These are phyloP conservation scores for Nematostella vectensis DNA, from an alignment of 92 coral and sea anemone species.

Conservation along the genomic window DNA sequence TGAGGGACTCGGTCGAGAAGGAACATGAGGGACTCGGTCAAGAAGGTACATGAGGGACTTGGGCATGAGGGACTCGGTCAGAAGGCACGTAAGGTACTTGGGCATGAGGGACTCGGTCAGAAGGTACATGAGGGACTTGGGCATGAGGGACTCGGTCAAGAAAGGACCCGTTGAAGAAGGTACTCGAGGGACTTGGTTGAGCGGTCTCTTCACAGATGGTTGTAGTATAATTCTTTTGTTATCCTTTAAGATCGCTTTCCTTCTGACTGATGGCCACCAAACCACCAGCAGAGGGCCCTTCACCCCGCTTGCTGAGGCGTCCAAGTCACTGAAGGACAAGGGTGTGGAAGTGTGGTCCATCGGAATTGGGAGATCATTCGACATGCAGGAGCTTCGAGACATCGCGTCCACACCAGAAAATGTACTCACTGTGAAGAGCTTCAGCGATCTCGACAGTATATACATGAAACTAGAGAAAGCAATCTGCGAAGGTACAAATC, in stretches of 20 bases:
- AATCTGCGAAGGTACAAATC: slow-evolving; percentile 42
- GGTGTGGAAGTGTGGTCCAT: slow-evolving; percentile 71
- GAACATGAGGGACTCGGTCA: slow-evolving; percentile 57
- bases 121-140: too few species aligned
- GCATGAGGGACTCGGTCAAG: too few species aligned
- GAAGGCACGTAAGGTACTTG: too few species aligned
- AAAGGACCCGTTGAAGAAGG: too few species aligned
- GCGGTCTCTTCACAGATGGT: too few species aligned
- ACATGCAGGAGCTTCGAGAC: slow-evolving; percentile 28
- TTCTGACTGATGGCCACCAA: slow-evolving; percentile 71
- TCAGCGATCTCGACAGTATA: slow-evolving; percentile 32
- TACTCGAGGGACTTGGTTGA: too few species aligned
- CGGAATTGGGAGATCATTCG: slow-evolving; percentile 43
- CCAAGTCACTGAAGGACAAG: slow-evolving; percentile 69
- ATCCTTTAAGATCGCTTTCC: slow-evolving; percentile 40
- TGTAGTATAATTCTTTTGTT: too few species aligned
- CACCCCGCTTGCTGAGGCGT: slow-evolving; percentile 55
- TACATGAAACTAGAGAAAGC: slow-evolving; percentile 10
- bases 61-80: too few species aligned
- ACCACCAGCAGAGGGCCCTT: slow-evolving; percentile 31
- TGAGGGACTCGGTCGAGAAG: too few species aligned
- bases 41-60: slow-evolving; percentile 43
- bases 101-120: too few species aligned
- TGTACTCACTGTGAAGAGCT: slow-evolving; percentile 26
- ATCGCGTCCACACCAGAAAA: slow-evolving; percentile 60